phyloP scores from a whole-genome alignment of 2,888 invertebrate species.

The Apoda limacodes region DNA sequence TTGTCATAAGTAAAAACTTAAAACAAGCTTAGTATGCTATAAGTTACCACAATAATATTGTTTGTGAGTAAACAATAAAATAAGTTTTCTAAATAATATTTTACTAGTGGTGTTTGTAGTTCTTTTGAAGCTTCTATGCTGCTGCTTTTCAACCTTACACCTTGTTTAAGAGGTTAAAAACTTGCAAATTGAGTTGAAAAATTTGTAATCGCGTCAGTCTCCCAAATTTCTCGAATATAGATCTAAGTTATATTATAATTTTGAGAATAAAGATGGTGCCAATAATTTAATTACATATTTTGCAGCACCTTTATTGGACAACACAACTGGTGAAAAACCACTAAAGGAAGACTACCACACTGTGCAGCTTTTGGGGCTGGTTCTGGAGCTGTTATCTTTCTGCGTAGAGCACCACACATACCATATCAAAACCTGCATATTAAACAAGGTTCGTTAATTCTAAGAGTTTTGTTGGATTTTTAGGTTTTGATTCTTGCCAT shows the following conservation, averaged over 20 bases:
- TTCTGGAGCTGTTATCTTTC: conserved; percentile 95
- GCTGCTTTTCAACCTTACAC: no score
- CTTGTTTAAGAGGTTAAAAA: no score
- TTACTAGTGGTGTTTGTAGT: no score
- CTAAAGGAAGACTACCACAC: conserved; percentile 96
- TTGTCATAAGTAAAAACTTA: neutral
- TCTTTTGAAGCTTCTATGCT: no score
- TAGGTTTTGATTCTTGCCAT: conserved; percentile 2
- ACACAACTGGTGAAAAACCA: conserved; percentile 91
- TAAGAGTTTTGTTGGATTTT: conserved; percentile 4
- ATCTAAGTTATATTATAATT: no score
- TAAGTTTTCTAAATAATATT: no score
- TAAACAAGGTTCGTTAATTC: conserved; percentile 77
- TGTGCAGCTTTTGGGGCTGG: conserved; percentile 93
- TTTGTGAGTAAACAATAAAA: no score
- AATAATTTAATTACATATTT: conserved; percentile 9
- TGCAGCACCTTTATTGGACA: conserved; percentile 90
- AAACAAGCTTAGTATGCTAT: neutral
- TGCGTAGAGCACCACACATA: conserved; percentile 99
- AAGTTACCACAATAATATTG: no score
- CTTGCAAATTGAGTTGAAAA: no score
- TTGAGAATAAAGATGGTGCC: no score
- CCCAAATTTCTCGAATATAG: no score
- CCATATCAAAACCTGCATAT: conserved; percentile 97
- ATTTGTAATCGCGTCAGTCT: no score